phyloP scores from a whole-genome alignment of 2,888 invertebrate genomes.

The Calameuta filiformis region DNA sequence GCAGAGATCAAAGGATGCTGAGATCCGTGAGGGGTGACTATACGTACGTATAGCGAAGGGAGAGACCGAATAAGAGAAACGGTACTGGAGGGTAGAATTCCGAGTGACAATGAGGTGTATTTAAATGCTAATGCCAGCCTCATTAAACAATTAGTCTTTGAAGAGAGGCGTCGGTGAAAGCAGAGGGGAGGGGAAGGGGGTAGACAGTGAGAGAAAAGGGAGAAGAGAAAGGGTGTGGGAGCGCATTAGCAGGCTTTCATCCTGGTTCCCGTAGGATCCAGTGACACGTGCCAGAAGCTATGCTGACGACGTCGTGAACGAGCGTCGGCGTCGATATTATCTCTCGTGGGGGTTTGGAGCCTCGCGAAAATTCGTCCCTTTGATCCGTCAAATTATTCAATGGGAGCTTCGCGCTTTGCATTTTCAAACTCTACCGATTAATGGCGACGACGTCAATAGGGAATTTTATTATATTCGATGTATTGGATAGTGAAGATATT shows the following conservation, averaged over 20 bases:
- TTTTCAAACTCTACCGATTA: slow-evolving; percentile 43
- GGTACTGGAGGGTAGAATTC: slow-evolving; percentile 29
- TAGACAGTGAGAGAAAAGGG: slow-evolving; percentile 29
- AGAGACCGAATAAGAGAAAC: slow-evolving; percentile 6
- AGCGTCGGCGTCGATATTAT: slow-evolving; percentile 17
- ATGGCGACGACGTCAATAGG: background rate
- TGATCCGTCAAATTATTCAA: slow-evolving; percentile 30
- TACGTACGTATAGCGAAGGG: slow-evolving; percentile 5
- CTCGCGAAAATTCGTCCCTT: slow-evolving; percentile 30
- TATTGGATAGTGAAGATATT: background rate
- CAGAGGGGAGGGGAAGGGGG: slow-evolving; percentile 29
- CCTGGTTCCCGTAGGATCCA: slow-evolving; percentile 44
- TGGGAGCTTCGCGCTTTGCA: slow-evolving; percentile 34
- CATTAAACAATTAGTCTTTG: slow-evolving; percentile 63
- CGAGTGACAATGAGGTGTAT: slow-evolving; percentile 44
- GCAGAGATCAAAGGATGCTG: background rate
- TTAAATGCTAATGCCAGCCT: slow-evolving; percentile 61
- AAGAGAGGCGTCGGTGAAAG: slow-evolving; percentile 34
- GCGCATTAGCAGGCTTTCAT: slow-evolving; percentile 56
- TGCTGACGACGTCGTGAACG: background rate
- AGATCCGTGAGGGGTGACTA: background rate
- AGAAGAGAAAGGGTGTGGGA: slow-evolving; percentile 19
- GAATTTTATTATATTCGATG: background rate
- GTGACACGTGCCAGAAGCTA: slow-evolving; percentile 49
- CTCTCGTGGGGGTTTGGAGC: background rate